Conservation (phyloP, 2,888 invertebrate species). For the Acanthococcus lagerstroemiae region DNA sequence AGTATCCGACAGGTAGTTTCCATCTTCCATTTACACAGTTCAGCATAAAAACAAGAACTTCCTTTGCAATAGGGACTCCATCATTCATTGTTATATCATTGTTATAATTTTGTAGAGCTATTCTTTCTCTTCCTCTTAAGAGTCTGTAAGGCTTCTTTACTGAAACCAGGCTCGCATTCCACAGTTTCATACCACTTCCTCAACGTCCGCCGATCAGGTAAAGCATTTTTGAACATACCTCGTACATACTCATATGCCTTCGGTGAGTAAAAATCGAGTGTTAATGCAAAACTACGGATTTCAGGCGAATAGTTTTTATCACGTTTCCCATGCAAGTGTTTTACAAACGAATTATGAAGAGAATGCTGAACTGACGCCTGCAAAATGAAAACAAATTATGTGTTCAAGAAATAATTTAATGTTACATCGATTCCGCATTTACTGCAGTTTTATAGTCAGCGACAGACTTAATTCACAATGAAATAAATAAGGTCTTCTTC, state of each 20-base stretch:
- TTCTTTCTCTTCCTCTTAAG: neutral
- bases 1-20: constrained; percentile 33
- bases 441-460: no score
- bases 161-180: constrained; percentile 1
- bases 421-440: neutral
- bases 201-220: neutral
- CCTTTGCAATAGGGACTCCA: constrained; percentile 5
- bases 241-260: neutral
- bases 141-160: neutral
- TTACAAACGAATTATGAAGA: neutral
- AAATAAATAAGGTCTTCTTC: no score
- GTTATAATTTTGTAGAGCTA: neutral
- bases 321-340: neutral
- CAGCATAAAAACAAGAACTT: constrained; percentile 24
- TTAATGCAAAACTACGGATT: neutral
- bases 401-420: neutral
- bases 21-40: constrained; percentile 28
- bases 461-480: no score
- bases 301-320: neutral
- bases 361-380: neutral
- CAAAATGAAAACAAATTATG: neutral
- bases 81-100: neutral
- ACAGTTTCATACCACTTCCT: neutral
- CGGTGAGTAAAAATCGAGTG: neutral
- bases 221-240: neutral